phyloP scores from a whole-genome alignment of 2,113 vertebrate genomes.

The Charadrius vociferus region DNA sequence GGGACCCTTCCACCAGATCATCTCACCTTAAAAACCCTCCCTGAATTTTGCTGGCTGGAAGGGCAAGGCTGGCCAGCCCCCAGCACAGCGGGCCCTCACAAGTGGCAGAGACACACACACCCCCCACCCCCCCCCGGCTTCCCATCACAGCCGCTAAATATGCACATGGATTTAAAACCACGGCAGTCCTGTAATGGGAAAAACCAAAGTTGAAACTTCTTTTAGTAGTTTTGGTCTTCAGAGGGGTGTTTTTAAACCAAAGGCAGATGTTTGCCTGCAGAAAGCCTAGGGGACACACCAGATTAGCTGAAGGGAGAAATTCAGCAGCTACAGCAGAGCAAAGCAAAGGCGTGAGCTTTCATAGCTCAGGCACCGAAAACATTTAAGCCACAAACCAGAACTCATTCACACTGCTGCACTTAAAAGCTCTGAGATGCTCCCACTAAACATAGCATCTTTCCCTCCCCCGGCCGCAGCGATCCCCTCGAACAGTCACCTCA shows the following conservation, averaged over 20 bases:
- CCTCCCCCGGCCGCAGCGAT: no score
- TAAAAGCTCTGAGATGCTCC: background rate
- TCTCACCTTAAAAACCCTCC: background rate
- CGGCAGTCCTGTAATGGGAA: accelerated
- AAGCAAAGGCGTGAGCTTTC: background rate
- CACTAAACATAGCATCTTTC: accelerated
- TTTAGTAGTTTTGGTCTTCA: background rate
- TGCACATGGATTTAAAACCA: accelerated
- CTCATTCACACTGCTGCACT: accelerated
- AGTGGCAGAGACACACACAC: background rate
- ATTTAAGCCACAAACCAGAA: background rate
- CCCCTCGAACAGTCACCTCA: background rate
- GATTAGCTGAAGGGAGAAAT: background rate
- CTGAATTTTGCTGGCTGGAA: background rate
- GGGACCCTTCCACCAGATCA: background rate
- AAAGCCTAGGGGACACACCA: background rate
- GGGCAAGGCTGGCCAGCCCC: background rate
- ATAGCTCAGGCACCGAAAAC: background rate
- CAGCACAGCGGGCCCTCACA: accelerated
- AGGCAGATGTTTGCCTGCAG: background rate
- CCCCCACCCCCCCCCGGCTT: background rate
- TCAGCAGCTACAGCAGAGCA: background rate
- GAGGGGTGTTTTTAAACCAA: background rate
- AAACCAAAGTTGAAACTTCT: accelerated
- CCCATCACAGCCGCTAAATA: background rate